phyloP scores from a whole-genome alignment of 2,113 vertebrate species.

The Gobio gobio region DNA sequence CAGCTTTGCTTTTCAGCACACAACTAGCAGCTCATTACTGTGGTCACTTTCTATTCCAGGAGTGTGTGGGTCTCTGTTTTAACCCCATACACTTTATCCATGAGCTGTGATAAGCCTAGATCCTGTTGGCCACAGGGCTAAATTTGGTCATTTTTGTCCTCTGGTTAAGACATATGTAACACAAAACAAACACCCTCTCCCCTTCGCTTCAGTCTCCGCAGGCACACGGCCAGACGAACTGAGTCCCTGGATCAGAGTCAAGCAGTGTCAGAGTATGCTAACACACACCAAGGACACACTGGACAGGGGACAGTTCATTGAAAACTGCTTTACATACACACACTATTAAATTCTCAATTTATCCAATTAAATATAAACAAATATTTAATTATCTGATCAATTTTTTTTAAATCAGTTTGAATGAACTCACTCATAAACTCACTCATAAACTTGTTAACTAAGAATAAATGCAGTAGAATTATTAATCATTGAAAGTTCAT shows the following conservation, averaged over 20 bases:
- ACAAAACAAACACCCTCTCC: conserved; percentile 41
- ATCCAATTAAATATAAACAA: no score
- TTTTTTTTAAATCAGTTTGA: no score
- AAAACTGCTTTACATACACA: background rate
- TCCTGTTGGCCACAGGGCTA: conserved; percentile 14
- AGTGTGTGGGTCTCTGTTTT: conserved; percentile 28
- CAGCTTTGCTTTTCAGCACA: conserved; percentile 8
- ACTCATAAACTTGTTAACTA: no score
- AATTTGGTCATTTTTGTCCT: conserved; percentile 42
- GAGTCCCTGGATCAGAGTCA: background rate
- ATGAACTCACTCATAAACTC: no score
- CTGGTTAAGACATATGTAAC: background rate
- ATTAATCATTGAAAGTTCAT: no score
- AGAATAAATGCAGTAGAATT: no score
- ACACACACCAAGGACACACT: conserved; percentile 41
- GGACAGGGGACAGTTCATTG: background rate
- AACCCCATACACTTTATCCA: conserved; percentile 52
- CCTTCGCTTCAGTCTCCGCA: background rate
- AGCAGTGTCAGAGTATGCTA: background rate
- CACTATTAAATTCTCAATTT: no score
- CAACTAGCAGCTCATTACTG: conserved; percentile 15
- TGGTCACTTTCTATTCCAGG: conserved; percentile 56
- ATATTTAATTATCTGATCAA: no score
- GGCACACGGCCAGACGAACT: background rate
- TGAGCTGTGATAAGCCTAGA: conserved; percentile 41